phyloP scores from a whole-genome alignment of 23 tunicate species.

The Aplidium turbinatum region DNA sequence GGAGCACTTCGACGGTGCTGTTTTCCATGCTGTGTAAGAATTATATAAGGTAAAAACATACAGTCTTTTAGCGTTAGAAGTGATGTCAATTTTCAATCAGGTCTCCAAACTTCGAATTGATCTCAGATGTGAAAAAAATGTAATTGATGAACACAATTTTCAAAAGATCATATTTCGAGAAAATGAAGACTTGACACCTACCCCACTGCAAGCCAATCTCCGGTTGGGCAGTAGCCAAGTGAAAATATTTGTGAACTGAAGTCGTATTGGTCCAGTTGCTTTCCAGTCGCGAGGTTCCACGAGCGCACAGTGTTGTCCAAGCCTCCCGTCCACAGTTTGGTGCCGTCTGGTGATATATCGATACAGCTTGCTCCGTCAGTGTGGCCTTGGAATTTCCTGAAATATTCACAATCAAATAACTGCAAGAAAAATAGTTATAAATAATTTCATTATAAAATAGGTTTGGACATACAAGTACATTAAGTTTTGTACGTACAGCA shows the following conservation, averaged over 20 bases:
- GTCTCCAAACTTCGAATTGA: not conserved
- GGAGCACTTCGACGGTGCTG: conserved; percentile 82
- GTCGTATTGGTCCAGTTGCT: conserved; percentile 70
- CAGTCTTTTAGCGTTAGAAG: not conserved
- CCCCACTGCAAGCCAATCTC: conserved; percentile 99
- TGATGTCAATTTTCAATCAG: not conserved
- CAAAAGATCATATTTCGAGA: not conserved
- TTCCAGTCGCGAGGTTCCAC: conserved; percentile 79
- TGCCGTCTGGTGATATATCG: conserved; percentile 94
- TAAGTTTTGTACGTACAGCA: no score
- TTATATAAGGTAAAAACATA: not conserved
- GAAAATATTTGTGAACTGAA: conserved; percentile 90
- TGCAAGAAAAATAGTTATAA: no score
- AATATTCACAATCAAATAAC: not conserved
- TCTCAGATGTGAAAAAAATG: no score
- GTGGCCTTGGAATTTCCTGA: conserved; percentile 95
- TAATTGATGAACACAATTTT: no score
- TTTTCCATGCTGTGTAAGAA: conserved; percentile 76
- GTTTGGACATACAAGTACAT: no score
- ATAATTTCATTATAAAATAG: no score
- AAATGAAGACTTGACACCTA: conserved; percentile 14
- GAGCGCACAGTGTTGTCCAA: conserved; percentile 95
- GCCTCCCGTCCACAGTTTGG: conserved; percentile 94
- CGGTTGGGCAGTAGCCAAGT: conserved; percentile 90
- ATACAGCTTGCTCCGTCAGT: conserved; percentile 97